phyloP scores from a whole-genome alignment of 1,140 invertebrate species.

The Drosophila kanapiae region DNA sequence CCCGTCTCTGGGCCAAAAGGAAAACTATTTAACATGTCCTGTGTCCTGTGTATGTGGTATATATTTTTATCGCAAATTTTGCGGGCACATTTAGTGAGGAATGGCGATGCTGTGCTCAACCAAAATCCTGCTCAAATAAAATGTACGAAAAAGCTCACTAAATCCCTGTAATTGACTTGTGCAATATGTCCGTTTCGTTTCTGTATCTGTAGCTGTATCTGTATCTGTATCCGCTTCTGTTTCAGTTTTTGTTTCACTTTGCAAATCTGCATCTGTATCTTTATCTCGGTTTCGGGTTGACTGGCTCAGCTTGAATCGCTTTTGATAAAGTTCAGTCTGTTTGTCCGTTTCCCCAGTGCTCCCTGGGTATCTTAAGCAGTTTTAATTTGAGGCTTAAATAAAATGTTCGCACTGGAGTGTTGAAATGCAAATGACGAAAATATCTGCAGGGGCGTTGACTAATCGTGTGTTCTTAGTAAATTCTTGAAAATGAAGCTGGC shows the following conservation, averaged over 20 bases:
- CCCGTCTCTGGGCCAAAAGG: conserved; percentile 25
- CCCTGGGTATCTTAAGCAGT: conserved; percentile 17
- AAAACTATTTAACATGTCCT: conserved; percentile 72
- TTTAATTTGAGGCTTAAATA: conserved; percentile 48
- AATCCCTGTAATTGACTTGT: conserved; percentile 79
- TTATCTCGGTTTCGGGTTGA: conserved; percentile 36
- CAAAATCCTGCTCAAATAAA: conserved; percentile 71
- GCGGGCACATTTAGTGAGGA: conserved; percentile 53
- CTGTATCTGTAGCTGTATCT: conserved; percentile 17
- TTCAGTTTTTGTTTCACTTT: conserved; percentile 34
- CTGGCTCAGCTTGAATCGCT: conserved; percentile 39
- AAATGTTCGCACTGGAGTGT: conserved; percentile 31
- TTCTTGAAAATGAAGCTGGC: neutral
- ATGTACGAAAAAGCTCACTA: conserved; percentile 57
- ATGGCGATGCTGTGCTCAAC: conserved; percentile 27
- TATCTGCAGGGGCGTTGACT: conserved; percentile 14
- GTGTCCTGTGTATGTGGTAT: conserved; percentile 29
- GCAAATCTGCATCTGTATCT: conserved; percentile 33
- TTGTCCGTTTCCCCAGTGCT: conserved; percentile 7
- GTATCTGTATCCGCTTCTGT: conserved; percentile 20
- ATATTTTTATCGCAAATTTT: conserved; percentile 76
- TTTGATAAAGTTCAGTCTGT: conserved; percentile 34
- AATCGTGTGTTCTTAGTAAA: conserved; percentile 11
- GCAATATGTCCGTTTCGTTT: conserved; percentile 55
- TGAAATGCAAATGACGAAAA: conserved; percentile 14